Base-by-base conservation (phyloP, 2,113 vertebrate genomes). In the Perognathus longimembris region DNA sequence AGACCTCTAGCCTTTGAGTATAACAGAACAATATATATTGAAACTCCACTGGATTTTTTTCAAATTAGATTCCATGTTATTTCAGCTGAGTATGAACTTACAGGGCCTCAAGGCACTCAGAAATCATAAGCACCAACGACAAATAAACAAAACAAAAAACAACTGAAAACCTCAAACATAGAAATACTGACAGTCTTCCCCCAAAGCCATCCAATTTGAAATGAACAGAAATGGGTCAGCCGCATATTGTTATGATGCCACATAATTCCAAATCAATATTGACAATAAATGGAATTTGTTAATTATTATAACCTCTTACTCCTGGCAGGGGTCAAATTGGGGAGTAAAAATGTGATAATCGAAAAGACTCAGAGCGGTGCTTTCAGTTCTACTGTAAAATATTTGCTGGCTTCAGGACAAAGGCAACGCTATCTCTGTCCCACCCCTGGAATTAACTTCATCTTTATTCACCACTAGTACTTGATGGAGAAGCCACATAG, bases 41-140 rank as follows among this genome's bases (percentile, higher is more conserved):
- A 96, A 96, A 94, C 89, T 95, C 89, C 95, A 95, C 93, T 96
- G 94, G 96, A 97, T 94, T 96, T 94, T 96, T 95, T 96, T 89
- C 93, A 96, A 97, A 98, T 98, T 98, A 97, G 96, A 97, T 97
- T 98, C 91, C 85, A 83, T 96, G 92, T 96, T 98, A 94, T 96
- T 98, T 97, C 92, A 96, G 95, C 93, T 96, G 96, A 97, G 85
- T 91, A 91, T 91, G 90, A 96, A 91, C 77, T 94, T 85, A 79
- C 67, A 94, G 91, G 96, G 92, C 92, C 96, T 96, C 86, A 94
- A 94, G 97, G 95, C 81, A 34, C 69, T 81, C 83, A 79, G 82
- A 95, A 95, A 64, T 87, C 78, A 73, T 61, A 95, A 95, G 38
- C 54, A 87, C 34, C n/a, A 32, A 30, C 17, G 61, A 36, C 90